These are phyloP conservation scores for Drosophila nr. medialis DNA, from an alignment of 2,888 invertebrate species.

Conservation along the genomic window DNA sequence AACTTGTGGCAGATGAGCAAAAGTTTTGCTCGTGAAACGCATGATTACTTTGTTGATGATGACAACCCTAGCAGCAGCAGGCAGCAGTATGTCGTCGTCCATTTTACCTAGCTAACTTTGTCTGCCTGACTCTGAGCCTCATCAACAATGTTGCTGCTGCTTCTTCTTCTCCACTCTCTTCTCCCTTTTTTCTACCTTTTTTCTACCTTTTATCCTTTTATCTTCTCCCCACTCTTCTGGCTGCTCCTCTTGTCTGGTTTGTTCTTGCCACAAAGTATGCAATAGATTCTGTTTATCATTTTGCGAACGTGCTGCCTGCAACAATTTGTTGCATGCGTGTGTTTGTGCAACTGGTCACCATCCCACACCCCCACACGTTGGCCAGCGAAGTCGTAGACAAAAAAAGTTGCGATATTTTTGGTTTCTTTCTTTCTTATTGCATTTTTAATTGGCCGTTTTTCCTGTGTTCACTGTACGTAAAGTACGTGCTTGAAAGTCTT, in stretches of 20 bases:
- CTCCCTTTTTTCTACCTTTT: neutral
- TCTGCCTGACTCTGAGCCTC: constrained; percentile 38
- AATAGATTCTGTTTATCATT: constrained; percentile 76
- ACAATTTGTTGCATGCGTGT: constrained; percentile 67
- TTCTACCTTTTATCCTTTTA: neutral
- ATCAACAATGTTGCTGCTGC: constrained; percentile 41
- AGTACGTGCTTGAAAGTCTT: neutral
- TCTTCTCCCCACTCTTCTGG: neutral
- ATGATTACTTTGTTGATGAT: constrained; percentile 80
- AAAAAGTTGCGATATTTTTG: neutral
- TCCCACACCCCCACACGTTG: constrained; percentile 31
- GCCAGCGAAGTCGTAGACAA: neutral
- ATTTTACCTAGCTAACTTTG: constrained; percentile 51
- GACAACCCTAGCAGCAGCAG: constrained; percentile 62
- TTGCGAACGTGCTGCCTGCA: constrained; percentile 72
- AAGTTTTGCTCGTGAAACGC: constrained; percentile 60
- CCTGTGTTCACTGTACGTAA: neutral
- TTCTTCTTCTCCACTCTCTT: neutral
- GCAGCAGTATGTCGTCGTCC: constrained; percentile 25
- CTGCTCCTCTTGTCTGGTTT: neutral
- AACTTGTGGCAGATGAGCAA: constrained; percentile 66
- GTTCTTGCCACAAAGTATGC: constrained; percentile 72
- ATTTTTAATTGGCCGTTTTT: constrained; percentile 34
- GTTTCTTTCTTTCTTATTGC: constrained; percentile 14
- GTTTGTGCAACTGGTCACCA: constrained; percentile 24